phyloP scores from a whole-genome alignment of 2,797 vertebrate species.

The Apodemus agrarius region DNA sequence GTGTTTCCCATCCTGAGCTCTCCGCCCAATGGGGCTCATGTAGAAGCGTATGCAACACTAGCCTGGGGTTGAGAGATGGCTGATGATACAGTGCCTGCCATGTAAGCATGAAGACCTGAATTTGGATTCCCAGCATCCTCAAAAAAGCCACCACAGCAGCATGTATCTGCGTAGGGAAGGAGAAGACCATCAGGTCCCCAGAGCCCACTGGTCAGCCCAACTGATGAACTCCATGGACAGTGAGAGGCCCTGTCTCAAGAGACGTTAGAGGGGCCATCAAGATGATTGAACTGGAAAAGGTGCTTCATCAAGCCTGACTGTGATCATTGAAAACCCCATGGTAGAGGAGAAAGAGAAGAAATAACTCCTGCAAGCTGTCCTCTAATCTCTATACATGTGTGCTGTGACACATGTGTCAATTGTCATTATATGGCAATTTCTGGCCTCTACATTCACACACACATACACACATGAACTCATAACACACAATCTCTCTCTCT shows the following conservation, averaged over 20 bases:
- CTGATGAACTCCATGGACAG: neutral
- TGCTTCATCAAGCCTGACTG: no score
- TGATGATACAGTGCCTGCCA: neutral
- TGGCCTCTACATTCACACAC: neutral
- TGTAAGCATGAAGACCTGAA: neutral
- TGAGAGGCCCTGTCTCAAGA: neutral
- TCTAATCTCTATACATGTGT: no score
- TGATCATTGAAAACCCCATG: neutral
- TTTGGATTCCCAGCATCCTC: neutral
- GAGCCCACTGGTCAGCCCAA: neutral
- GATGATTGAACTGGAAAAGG: neutral
- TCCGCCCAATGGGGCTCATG: neutral
- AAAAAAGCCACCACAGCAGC: no score
- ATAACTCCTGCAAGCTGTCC: neutral
- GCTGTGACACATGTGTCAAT: no score
- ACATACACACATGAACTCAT: neutral
- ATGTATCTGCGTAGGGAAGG: neutral
- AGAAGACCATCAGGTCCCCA: neutral
- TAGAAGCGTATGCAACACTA: neutral
- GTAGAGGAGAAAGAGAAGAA: neutral
- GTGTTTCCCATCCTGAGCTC: neutral
- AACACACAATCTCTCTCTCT: no score
- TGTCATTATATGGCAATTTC: neutral
- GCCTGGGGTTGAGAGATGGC: neutral
- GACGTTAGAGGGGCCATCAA: neutral